Base-by-base conservation (phyloP, 2,888 invertebrate genomes). In the Beris chalybata region DNA sequence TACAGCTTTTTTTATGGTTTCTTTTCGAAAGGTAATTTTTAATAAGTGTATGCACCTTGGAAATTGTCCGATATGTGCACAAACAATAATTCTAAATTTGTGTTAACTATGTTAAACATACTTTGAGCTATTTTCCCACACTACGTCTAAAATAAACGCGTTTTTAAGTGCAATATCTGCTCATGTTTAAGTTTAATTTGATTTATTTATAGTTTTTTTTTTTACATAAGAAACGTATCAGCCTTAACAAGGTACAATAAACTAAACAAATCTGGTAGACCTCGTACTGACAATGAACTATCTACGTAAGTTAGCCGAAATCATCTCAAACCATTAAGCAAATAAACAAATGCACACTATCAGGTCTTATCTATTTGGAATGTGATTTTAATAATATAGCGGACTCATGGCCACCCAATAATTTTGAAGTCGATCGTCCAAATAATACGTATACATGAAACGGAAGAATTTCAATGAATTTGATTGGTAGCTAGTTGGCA, bases 201-300 rank as follows among this genome's bases (percentile, higher is more conserved):
- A 38, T 38, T 38, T 38, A 38, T 38, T 38, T 38, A 22, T 22
- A 38, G 3, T 38, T 38, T 38, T 4, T 4, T 32, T 32, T 38
- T 38, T 38, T 38, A 5, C 38, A 4, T 1, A 38, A 38, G 38
- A 38, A 38, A 38, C 9, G 9, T 38, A 50, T 50, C 15, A 22
- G 7, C 50, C 50, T 50, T 50, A 50, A 50, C 11, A 11, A 48
- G n/a, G 48, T 48, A 48, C n/a, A 48, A n/a, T 12, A 6, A 48
- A 48, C 13, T 13, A 12, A 12, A 5, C n/a, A 48, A 48, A 29
- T 29, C 15, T 50, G 4, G 29, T 9, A 13, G 57, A 57, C 57
- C 57, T 57, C 44, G 57, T 29, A 15, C 44, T 29, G 57, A 44
- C 57, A 57, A 15, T 57, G 57, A 57, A 57, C 57, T 44, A 43